phyloP scores from a whole-genome alignment of 2,888 invertebrate species.

The Campopleginae sp. region DNA sequence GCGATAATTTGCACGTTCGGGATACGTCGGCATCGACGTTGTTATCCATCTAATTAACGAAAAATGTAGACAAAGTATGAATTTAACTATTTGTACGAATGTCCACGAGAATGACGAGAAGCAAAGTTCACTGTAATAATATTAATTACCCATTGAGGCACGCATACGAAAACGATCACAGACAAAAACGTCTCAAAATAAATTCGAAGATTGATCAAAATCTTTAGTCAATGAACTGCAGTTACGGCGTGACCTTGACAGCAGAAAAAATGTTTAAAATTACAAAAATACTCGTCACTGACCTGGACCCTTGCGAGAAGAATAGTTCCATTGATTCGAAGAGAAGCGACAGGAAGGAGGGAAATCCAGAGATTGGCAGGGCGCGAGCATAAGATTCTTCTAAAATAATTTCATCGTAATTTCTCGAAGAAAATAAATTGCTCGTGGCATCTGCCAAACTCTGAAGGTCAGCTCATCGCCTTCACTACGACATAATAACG shows the following conservation, averaged over 20 bases:
- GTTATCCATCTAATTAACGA: too few relatives aligned
- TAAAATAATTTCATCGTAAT: constrained; percentile 37
- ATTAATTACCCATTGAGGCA: neutral
- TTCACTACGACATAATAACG: constrained; percentile 26
- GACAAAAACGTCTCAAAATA: constrained; percentile 6
- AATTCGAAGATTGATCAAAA: neutral
- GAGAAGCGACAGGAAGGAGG: neutral
- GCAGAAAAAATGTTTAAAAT: neutral
- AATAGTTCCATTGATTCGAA: neutral
- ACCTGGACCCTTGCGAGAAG: neutral
- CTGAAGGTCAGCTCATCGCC: constrained; percentile 34
- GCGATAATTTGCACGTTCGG: neutral
- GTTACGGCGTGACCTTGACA: neutral
- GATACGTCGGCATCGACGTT: neutral
- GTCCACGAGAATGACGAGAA: neutral
- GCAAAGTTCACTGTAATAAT: neutral
- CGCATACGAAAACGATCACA: neutral
- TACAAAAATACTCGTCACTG: neutral
- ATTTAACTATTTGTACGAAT: neutral
- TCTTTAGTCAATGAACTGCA: constrained; percentile 16
- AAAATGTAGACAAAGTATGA: neutral
- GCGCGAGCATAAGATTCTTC: neutral
- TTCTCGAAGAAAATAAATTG: constrained; percentile 30
- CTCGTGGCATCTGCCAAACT: constrained; percentile 58
- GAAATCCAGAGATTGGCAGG: constrained; percentile 1